Evolutionary conservation across 2,888 invertebrate species (phyloP), one percentile per base, ranked within the genome.

Genomic region (Polymixis lichenea): DNA sequence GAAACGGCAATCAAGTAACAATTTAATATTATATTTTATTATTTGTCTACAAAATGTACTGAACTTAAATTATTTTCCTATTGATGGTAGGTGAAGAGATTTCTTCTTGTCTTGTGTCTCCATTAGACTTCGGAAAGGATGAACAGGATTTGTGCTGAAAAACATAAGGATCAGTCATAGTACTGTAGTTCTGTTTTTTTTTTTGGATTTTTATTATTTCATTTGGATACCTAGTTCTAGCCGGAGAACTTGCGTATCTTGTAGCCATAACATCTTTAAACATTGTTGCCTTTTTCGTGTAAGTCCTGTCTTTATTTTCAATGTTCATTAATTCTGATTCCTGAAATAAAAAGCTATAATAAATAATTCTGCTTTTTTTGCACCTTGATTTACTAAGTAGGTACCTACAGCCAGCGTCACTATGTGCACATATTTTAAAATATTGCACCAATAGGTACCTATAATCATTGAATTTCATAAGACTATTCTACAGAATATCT

Each of bases 81-180:
- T 91, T 49, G 87, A 82, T n/a, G 94, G 94, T 32, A 94, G 73
- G 71, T 92, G 91, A 53, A 90, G 84, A 49, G 80, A 58, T 64
- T 83, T 85, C 15, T 86, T 88, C 15, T 81, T 74, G 77, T 87
- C 86, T 86, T 92, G 87, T 51, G 85, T 82, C 49, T 92, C 90
- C 76, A 95, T 88, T 25, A 91, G 62, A 88, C 92, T 94, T 90
- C 87, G 91, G 68, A 96, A 96, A 0, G 96, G 96, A 85, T 96
- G 96, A 71, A 95, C 91, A 0, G 95, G 95, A 86, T 95, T 95
- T 38, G 94, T 94, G 82, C 95, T 95, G 92, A 17, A 92, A 93
- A 67, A 51, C 7, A 49, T 3, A 60, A 28, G 3, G 28, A 55
- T 13, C 9, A 17, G 46, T 73, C 56, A 32, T 49, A 32, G 32